Conservation (phyloP, 2,797 vertebrate species). For the Microcaecilia unicolor region DNA sequence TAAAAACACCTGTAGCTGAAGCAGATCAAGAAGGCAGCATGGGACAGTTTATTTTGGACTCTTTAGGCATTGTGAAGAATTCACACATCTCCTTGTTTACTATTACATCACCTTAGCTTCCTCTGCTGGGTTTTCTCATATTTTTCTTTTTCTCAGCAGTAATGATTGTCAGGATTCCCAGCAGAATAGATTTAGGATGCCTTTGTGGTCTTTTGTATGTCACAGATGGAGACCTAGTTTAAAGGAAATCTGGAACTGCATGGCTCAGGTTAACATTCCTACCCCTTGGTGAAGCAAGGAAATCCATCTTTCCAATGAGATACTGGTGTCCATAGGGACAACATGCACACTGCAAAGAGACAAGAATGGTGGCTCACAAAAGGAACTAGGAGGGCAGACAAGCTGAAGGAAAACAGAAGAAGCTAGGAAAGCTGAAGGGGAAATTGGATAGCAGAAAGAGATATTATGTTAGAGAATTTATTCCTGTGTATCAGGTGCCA, state of each 20-base stretch:
- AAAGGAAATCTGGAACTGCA: conserved; percentile 8
- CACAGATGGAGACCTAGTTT: conserved; percentile 4
- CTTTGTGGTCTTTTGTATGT: background rate
- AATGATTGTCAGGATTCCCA: background rate
- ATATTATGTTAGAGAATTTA: too few species aligned
- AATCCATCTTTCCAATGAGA: background rate
- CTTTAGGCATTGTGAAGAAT: too few species aligned
- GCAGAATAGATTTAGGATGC: background rate
- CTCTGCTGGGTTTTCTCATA: accelerated
- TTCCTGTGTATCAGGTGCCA: too few species aligned
- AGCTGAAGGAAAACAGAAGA: background rate
- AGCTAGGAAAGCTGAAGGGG: background rate
- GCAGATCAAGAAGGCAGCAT: too few species aligned
- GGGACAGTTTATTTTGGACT: too few species aligned
- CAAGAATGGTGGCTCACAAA: background rate
- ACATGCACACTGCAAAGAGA: background rate
- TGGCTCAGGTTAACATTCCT: conserved; percentile 14
- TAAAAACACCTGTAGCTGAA: too few species aligned
- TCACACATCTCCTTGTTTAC: too few species aligned
- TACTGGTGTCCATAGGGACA: background rate
- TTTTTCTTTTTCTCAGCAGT: background rate
- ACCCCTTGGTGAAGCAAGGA: conserved; percentile 7
- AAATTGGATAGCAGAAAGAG: too few species aligned
- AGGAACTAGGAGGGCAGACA: too few species aligned
- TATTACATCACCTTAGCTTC: background rate